Percentiles rank a stretch among this genome's conserved stretches.
phyloP scores from a whole-genome alignment of 2,113 vertebrate genomes.

The Hyla sarda region DNA sequence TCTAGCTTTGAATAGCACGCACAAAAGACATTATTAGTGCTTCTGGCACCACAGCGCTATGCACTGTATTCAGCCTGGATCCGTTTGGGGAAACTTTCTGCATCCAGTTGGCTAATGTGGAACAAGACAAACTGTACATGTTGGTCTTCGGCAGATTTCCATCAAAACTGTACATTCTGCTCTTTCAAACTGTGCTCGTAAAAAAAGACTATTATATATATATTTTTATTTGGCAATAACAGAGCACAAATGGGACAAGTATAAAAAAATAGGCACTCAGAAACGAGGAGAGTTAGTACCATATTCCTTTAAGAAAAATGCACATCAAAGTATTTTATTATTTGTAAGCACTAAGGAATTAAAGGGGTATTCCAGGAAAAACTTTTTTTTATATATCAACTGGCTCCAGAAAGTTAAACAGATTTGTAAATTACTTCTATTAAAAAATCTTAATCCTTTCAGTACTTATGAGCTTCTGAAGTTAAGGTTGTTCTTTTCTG shows the following conservation, averaged over 20 bases:
- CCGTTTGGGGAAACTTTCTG: constrained; percentile 29
- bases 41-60: constrained; percentile 17
- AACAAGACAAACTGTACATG: constrained; percentile 47
- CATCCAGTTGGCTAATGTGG: constrained; percentile 39
- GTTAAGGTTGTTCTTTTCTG: no score
- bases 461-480: no score
- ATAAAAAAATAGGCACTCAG: background rate
- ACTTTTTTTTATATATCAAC: no score
- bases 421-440: no score
- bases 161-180: constrained; percentile 51
- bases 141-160: constrained; percentile 22
- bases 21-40: background rate
- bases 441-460: no score
- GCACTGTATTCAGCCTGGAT: constrained; percentile 16
- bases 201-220: constrained; percentile 33
- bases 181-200: constrained; percentile 29
- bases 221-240: constrained; percentile 3
- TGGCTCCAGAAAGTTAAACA: no score
- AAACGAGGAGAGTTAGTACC: background rate
- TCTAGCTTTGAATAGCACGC: background rate
- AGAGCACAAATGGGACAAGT: background rate
- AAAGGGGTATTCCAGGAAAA: no score
- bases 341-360: no score
- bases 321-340: background rate
- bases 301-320: background rate